Evolutionary conservation across 2,888 invertebrate species (phyloP), one percentile per base, ranked within the genome.

Genomic region (Ptilodon capucinus): DNA sequence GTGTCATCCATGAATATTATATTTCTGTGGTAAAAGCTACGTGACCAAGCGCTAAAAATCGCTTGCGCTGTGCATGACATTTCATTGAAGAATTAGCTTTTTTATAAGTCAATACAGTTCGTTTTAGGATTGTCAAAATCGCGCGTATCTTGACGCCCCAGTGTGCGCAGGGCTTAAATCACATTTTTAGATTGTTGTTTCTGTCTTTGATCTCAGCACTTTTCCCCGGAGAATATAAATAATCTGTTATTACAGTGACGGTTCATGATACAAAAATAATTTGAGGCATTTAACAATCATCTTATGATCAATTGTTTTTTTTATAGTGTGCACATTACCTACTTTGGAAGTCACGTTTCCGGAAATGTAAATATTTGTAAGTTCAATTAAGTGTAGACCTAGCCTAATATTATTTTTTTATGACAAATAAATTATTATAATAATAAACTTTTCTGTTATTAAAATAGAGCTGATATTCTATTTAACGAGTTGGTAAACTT

Each of bases 281-380:
- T 64, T 54, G 56, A 79, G 68, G 76, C 81, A 81, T 85, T 84
- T 82, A 84, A 65, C 40, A 49, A 36, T 42, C 8, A 42, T 28
- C 36, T 39, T 23, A 46, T 41, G 35, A 25, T 47, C 43, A 55
- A 55, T 21, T 36, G 42, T 59, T 44, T 58, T 55, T 57, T 59
- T 45, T 55, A 57, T 49, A 63, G 60, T 49, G 44, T 60, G 50
- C 50, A 57, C 41, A 28, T 47, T 52, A 48, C 46, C 54, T 57
- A 57, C 52, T 64, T 55, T 54, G 55, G 17, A 57, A 59, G 68
- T 60, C 25, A 52, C 51, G 71, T 76, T 76, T 13, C 74, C 71
- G 71, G 61, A 71, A 67, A 72, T 89, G 90, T 90, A 90, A 88
- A 90, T 90, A 89, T 79, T 76, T 77, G 68, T 73, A 67, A 73